phyloP scores from a whole-genome alignment of 2,888 invertebrate species.

The Acrocyrtus sp. region DNA sequence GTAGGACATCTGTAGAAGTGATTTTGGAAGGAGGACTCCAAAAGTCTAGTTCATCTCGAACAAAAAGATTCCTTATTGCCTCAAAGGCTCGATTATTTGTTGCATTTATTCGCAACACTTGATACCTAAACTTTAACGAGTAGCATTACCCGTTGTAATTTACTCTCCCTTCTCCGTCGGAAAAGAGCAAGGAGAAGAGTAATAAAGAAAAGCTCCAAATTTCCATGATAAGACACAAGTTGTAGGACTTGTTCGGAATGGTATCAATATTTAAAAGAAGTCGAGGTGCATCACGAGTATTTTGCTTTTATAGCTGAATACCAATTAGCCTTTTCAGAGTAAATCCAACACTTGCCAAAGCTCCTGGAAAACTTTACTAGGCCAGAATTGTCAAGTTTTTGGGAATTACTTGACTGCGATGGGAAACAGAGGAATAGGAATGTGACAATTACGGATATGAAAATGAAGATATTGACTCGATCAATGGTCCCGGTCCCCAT shows the following conservation, averaged over 20 bases:
- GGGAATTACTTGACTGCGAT: too few species aligned
- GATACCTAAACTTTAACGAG: constrained; percentile 42
- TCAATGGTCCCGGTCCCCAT: too few species aligned
- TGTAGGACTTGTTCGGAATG: constrained; percentile 11
- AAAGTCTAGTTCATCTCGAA: constrained; percentile 70
- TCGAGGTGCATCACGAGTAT: not conserved
- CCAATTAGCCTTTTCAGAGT: constrained; percentile 1
- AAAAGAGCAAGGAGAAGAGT: not conserved
- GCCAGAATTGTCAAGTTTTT: too few species aligned
- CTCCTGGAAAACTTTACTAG: too few species aligned
- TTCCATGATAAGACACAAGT: constrained; percentile 10
- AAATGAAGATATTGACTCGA: too few species aligned
- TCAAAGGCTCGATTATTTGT: constrained; percentile 50
- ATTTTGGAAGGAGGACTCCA: constrained; percentile 72
- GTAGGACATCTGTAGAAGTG: constrained; percentile 76
- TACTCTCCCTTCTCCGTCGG: constrained; percentile 27
- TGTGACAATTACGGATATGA: too few species aligned
- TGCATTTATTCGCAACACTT: constrained; percentile 58
- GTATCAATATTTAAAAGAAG: not conserved
- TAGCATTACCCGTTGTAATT: constrained; percentile 57
- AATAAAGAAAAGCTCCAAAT: constrained; percentile 1
- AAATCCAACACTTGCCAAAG: too few species aligned
- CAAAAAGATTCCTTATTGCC: constrained; percentile 55
- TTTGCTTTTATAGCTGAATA: constrained; percentile 29
- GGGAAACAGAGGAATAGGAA: too few species aligned